Conservation (phyloP, 2,888 invertebrate species). For the Rhagonycha fulva region DNA sequence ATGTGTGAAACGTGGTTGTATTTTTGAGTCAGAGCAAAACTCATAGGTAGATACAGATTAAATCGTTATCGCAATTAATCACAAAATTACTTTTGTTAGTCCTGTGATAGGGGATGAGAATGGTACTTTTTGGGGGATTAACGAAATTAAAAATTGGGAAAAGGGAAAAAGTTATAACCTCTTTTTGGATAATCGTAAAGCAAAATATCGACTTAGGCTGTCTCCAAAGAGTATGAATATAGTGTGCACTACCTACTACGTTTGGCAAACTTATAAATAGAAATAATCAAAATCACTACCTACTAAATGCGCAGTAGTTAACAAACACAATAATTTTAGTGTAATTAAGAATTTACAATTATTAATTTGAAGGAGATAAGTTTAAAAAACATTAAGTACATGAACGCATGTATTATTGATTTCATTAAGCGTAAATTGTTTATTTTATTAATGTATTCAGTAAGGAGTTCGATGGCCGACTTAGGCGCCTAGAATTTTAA, state of each 20-base stretch:
- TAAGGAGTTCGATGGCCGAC: conserved; percentile 55
- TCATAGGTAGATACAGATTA: not conserved
- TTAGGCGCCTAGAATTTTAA: conserved; percentile 55
- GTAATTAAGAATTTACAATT: not conserved
- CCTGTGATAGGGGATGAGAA: not conserved
- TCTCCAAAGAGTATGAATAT: conserved; percentile 1
- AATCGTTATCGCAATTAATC: not conserved
- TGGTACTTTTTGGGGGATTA: not conserved
- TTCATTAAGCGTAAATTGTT: conserved; percentile 45
- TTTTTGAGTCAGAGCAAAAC: not conserved
- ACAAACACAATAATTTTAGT: conserved; percentile 2
- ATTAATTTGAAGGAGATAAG: not conserved
- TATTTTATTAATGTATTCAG: conserved; percentile 48
- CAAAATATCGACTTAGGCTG: not conserved
- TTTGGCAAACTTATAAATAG: conserved; percentile 7
- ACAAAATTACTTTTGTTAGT: not conserved
- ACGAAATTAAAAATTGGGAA: not conserved
- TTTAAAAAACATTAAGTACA: not conserved
- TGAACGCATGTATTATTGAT: conserved; percentile 6
- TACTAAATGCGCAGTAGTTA: conserved; percentile 2
- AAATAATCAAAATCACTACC: not conserved
- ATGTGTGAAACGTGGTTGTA: not conserved
- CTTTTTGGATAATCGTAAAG: not conserved
- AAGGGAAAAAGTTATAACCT: not conserved
- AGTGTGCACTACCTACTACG: conserved; percentile 1